A percentile compares a stretch with the other conserved stretches of the same genome.
These are phyloP conservation scores for Collichthys lucidus DNA, from an alignment of 2,113 vertebrate species.

Conservation along the genomic window DNA sequence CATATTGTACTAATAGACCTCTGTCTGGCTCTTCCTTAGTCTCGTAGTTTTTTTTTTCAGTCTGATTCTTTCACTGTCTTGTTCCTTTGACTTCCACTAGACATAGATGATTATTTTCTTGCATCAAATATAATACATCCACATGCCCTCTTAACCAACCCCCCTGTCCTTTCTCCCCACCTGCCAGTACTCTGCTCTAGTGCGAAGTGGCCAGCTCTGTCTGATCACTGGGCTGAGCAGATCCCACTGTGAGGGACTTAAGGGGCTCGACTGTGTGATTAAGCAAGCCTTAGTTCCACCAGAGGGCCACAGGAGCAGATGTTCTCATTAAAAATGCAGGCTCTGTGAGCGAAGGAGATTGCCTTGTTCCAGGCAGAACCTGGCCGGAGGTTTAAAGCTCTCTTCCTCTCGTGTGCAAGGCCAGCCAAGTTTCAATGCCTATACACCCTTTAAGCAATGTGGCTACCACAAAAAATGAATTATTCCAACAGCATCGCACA, in stretches of 20 bases:
- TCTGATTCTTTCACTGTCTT: slow-evolving; percentile 35
- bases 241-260: slow-evolving; percentile 77
- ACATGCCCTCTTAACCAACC: slow-evolving; percentile 22
- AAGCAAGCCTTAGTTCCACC: slow-evolving; percentile 78
- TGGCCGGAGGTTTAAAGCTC: slow-evolving; percentile 82
- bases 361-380: slow-evolving; percentile 83
- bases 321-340: slow-evolving; percentile 93
- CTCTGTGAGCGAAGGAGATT: slow-evolving; percentile 82
- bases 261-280: slow-evolving; percentile 83
- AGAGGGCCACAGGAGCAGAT: slow-evolving; percentile 85
- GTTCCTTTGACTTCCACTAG: slow-evolving; percentile 27
- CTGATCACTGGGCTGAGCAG: slow-evolving; percentile 76
- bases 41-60: slow-evolving; percentile 14
- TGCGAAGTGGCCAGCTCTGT: slow-evolving; percentile 61
- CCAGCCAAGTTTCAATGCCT: slow-evolving; percentile 74
- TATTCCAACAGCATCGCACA: slow-evolving; percentile 63
- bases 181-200: slow-evolving; percentile 47
- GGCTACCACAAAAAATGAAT: slow-evolving; percentile 69
- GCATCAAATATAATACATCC: slow-evolving; percentile 55
- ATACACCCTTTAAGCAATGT: slow-evolving; percentile 68
- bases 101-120: slow-evolving; percentile 22
- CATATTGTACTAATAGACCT: slow-evolving; percentile 20
- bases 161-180: slow-evolving; percentile 22
- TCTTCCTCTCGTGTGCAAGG: slow-evolving; percentile 75
- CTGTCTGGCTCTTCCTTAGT: slow-evolving; percentile 1